phyloP scores from a whole-genome alignment of 2,113 vertebrate species.

The Anguilla japonica region DNA sequence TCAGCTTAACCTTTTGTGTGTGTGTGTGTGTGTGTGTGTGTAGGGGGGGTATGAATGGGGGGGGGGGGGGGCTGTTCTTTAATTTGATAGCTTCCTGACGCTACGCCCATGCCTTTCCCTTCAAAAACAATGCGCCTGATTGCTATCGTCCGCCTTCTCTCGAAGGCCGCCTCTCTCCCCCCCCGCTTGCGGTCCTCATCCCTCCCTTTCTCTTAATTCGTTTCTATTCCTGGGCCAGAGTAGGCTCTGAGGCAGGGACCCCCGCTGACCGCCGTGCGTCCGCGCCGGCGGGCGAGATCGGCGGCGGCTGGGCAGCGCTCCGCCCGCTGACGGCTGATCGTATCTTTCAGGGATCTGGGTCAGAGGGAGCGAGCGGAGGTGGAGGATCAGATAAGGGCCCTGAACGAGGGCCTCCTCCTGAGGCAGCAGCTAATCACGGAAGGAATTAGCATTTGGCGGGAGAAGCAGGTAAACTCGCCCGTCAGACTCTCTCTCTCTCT shows the following conservation, averaged over 20 bases:
- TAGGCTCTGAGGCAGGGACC: constrained; percentile 22
- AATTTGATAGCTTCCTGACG: not conserved
- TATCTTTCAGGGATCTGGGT: constrained; percentile 65
- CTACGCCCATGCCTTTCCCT: not conserved
- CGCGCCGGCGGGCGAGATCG: constrained; percentile 19
- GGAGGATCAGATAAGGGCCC: constrained; percentile 66
- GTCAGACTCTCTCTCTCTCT: constrained; percentile 5
- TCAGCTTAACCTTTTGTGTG: constrained; percentile 1
- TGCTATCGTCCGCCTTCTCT: constrained; percentile 47
- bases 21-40: too few relatives aligned
- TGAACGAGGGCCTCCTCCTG: constrained; percentile 64
- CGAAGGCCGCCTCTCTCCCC: constrained; percentile 34
- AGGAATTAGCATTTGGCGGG: constrained; percentile 66
- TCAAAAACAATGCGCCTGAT: constrained; percentile 49
- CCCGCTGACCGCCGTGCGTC: constrained; percentile 7
- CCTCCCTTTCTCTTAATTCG: constrained; percentile 43
- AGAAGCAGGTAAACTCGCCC: constrained; percentile 60
- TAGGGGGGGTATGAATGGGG: too few relatives aligned
- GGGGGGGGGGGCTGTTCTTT: not conserved
- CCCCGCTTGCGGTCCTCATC: constrained; percentile 39
- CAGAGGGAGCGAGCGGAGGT: constrained; percentile 64
- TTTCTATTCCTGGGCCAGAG: constrained; percentile 36
- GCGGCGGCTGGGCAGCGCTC: not conserved
- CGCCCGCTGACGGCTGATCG: constrained; percentile 22
- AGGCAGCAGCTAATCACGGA: constrained; percentile 70